Base-by-base conservation (phyloP, 2,888 invertebrate genomes). In the Caenorhabditis imperialis region DNA sequence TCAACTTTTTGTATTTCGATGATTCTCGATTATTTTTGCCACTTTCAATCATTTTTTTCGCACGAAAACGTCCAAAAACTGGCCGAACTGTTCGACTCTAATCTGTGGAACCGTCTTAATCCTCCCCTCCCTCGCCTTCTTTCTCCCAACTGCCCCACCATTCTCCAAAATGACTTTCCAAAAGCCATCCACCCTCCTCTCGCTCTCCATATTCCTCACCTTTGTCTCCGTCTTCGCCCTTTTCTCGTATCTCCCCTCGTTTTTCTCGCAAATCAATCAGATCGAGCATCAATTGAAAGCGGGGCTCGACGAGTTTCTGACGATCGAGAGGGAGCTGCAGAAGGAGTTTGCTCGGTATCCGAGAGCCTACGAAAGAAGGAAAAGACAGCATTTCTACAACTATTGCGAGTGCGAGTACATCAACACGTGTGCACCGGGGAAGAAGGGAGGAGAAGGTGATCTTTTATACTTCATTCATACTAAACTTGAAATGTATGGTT, bases 381-480 rank as follows among this genome's bases (percentile, higher is more conserved):
- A 50, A 18, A 67, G 55, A 27, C 22, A 55, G 44, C 58, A 65
- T 27, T 65, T 33, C 30, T 79, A 79, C 45, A 75, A 62, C 42
- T 77, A 75, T 44, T 79, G 79, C 48, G 73, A 77, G 40, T 79
- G 79, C 45, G 77, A 77, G 25, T 73, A 79, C 20, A 51, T 60
- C 44, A 75, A 73, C 42, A 51, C 54, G 25, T 79, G 79, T 53
- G 48, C 60, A n/a, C 61, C 79, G n/a, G 79, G 79, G 25, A 58
- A 55, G 30, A 62, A 50, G 16, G 79, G 79, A 48, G 22, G 38
- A 20, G n/a, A 45, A 4, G 78, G 74, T n/a, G n/a, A n/a, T n/a
- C n/a, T n/a, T n/a, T n/a, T n/a, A n/a, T n/a, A n/a, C n/a, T n/a
- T n/a, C n/a, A n/a, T 10, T n/a, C 25, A 4, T 25, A 1, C 18